These are phyloP conservation scores for Euproctis similis DNA, from an alignment of 2,888 invertebrate species.

Conservation along the genomic window DNA sequence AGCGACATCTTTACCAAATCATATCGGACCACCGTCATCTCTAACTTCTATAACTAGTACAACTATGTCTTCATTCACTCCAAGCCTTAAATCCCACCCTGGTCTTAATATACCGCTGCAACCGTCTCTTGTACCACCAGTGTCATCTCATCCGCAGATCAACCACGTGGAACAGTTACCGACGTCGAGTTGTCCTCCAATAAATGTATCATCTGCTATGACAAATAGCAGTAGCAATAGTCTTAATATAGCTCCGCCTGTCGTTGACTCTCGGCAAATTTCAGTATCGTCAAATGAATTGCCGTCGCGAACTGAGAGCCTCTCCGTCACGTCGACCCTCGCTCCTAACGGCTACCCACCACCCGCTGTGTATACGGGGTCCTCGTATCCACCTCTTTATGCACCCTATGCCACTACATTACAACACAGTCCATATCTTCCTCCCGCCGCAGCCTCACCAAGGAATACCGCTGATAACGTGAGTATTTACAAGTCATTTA, in stretches of 20 bases:
- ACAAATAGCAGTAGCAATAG: conserved; percentile 43
- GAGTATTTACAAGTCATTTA: conserved; percentile 10
- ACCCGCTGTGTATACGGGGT: conserved; percentile 82
- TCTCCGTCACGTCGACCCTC: conserved; percentile 78
- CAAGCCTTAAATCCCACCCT: conserved; percentile 49
- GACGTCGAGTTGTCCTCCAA: conserved; percentile 36
- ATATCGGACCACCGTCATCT: conserved; percentile 42
- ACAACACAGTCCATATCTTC: conserved; percentile 84
- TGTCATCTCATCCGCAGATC: conserved; percentile 40
- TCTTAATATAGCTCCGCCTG: conserved; percentile 51
- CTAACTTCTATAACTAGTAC: conserved; percentile 42
- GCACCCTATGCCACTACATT: conserved; percentile 85
- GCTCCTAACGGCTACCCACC: conserved; percentile 77
- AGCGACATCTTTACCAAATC: conserved; percentile 44
- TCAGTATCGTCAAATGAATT: conserved; percentile 66
- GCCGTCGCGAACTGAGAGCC: conserved; percentile 57
- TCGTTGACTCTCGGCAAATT: conserved; percentile 53
- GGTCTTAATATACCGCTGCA: conserved; percentile 42
- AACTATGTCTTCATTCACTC: conserved; percentile 51
- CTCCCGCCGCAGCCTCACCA: conserved; percentile 79
- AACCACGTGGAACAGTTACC: conserved; percentile 44
- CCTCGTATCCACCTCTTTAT: conserved; percentile 79
- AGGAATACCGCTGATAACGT: conserved; percentile 77
- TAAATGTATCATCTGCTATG: conserved; percentile 37
- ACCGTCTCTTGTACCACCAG: conserved; percentile 35